Conservation (phyloP, 2,888 invertebrate genomes). For the Dione juno region DNA sequence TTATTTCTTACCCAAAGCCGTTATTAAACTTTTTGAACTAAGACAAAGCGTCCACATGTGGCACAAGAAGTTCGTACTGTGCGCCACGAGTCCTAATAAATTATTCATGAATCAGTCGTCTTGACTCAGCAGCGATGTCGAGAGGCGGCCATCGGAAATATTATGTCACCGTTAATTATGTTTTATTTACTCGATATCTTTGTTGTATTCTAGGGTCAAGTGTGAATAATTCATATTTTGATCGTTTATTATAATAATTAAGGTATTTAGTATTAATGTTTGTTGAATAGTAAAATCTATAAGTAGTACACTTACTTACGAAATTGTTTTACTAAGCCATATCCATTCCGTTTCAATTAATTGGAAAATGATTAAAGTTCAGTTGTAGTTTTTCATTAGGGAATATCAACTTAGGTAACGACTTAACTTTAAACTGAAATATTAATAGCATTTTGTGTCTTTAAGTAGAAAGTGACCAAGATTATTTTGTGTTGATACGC, state of each 20-base stretch:
- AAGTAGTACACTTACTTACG: no score
- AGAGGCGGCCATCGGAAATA: slow-evolving; percentile 48
- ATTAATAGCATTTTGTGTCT: no score
- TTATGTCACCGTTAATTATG: slow-evolving; percentile 48
- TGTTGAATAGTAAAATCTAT: no score
- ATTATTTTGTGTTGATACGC: no score
- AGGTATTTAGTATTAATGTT: background rate
- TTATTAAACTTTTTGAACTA: slow-evolving; percentile 20
- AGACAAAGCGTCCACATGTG: slow-evolving; percentile 29
- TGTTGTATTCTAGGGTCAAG: slow-evolving; percentile 16
- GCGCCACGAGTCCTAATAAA: slow-evolving; percentile 41
- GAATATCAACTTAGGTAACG: no score
- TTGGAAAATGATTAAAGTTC: no score
- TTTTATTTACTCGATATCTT: slow-evolving; percentile 38
- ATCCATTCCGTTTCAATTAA: no score
- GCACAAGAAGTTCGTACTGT: slow-evolving; percentile 27
- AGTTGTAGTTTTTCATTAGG: no score
- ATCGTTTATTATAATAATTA: background rate
- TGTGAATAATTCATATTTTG: slow-evolving; percentile 4
- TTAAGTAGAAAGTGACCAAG: no score
- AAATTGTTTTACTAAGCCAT: no score
- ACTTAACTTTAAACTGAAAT: no score
- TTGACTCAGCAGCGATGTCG: slow-evolving; percentile 49
- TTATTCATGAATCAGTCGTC: slow-evolving; percentile 52
- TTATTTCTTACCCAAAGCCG: background rate